phyloP scores from a whole-genome alignment of 2,888 invertebrate species.

The Lycophotia porphyrea region DNA sequence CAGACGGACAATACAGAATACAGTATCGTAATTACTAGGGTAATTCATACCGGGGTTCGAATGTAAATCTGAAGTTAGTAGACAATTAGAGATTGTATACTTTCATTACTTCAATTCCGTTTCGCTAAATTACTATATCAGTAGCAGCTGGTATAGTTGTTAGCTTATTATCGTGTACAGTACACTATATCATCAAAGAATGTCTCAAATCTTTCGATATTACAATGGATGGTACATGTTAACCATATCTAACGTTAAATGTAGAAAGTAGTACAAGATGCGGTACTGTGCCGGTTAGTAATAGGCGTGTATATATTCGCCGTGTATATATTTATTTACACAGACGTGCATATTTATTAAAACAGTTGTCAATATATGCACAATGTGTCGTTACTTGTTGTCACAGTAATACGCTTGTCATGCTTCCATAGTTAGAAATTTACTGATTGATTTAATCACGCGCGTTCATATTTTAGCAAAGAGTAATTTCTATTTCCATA shows the following conservation, averaged over 20 bases:
- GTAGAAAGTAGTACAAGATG: not conserved
- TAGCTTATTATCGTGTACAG: not conserved
- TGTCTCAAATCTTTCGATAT: constrained; percentile 2
- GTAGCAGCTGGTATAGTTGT: constrained; percentile 7
- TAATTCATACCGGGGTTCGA: constrained; percentile 15
- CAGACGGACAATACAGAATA: constrained; percentile 16
- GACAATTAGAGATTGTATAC: constrained; percentile 33
- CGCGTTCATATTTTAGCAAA: constrained; percentile 11
- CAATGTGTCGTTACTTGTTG: constrained; percentile 9
- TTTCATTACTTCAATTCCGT: constrained; percentile 31
- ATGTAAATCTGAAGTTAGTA: constrained; percentile 15
- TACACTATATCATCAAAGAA: not conserved
- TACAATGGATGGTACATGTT: not conserved
- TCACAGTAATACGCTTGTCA: constrained; percentile 3
- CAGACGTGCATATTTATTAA: not conserved
- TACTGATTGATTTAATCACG: constrained; percentile 33
- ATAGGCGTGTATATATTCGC: too few species aligned
- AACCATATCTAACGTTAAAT: not conserved
- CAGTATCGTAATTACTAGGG: constrained; percentile 29
- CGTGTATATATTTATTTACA: not conserved
- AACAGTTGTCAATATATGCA: not conserved
- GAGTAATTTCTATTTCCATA: constrained; percentile 33
- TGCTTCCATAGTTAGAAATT: constrained; percentile 40
- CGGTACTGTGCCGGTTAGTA: too few species aligned
- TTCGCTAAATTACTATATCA: constrained; percentile 16